Conservation (phyloP, 2,113 vertebrate genomes). For the Passer domesticus region DNA sequence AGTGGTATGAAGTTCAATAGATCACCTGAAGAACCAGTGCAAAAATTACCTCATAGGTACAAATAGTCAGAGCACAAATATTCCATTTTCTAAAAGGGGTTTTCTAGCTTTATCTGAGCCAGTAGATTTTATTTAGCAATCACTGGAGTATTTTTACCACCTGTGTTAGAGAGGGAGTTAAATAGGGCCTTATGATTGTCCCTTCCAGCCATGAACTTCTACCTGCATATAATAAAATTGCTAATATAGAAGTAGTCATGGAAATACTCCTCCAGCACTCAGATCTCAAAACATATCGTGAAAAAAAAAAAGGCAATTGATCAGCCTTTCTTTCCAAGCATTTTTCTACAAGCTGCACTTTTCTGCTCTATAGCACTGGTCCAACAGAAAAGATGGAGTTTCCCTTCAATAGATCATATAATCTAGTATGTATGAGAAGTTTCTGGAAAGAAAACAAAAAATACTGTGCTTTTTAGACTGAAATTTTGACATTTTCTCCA, state of each 20-base stretch:
- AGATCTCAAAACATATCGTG: background rate
- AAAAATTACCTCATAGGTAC: background rate
- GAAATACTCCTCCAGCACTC: background rate
- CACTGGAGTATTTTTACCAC: background rate
- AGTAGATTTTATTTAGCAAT: background rate
- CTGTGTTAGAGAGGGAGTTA: background rate
- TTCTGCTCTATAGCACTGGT: background rate
- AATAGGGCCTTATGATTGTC: constrained; percentile 1
- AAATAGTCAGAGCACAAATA: background rate
- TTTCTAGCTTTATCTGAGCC: background rate
- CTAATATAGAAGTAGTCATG: background rate
- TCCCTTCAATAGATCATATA: background rate
- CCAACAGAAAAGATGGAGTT: background rate
- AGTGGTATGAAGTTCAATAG: background rate
- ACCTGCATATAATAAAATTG: background rate
- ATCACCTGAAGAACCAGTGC: background rate
- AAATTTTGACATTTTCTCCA: background rate
- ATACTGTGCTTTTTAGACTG: background rate
- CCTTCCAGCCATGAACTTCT: background rate
- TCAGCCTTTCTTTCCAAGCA: background rate
- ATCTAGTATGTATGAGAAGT: background rate
- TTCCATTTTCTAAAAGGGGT: background rate
- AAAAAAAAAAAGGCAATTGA: background rate
- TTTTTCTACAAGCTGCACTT: background rate
- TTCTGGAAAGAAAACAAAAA: background rate